Evolutionary conservation across 2,888 invertebrate species (phyloP), one percentile per base, ranked within the genome.

Genomic region (Beris morrisii): DNA sequence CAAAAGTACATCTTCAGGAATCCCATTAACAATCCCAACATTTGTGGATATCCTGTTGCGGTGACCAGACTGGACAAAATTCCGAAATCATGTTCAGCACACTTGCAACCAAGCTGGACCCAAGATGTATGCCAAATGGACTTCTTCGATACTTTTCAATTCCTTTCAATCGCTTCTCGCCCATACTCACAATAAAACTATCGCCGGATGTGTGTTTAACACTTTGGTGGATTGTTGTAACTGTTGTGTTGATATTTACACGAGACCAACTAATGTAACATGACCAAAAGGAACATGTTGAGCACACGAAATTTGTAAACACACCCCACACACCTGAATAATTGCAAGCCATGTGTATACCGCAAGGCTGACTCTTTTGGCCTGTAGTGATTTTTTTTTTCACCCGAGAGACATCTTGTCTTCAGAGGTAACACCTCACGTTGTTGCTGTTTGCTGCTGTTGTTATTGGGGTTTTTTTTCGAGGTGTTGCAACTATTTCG

Each of bases 211-310:
- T 64, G 56, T 61, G 61, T 50, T 68, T 31, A 63, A 68, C 68
- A 68, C 63, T 56, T 61, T 65, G 57, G 45, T 46, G 63, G 59
- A 68, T 61, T 63, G 65, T 65, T 61, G 56, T 59, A 54, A 30
- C 30, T 38, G 31, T 61, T 65, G 65, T 61, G 61, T 61, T 68
- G 65, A 68, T 68, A 65, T 66, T 63, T 55, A 61, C 68, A 65
- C 57, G 65, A 57, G 65, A 63, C 63, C 52, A 65, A 68, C 68
- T 65, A 57, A 65, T 65, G 65, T 66, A 63, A 68, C 65, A 68
- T 68, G 59, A 65, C 61, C 65, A 57, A 22, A 22, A 66, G 63
- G 63, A 68, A 68, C 68, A 68, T 68, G 64, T 54, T 61, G 12
- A 52, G 52, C 61, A 61, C 61, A 61, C 38, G 61, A 61, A 61